Evolutionary conservation across 2,888 invertebrate species (phyloP).

Genomic region (Tricholauxania praeusta): DNA sequence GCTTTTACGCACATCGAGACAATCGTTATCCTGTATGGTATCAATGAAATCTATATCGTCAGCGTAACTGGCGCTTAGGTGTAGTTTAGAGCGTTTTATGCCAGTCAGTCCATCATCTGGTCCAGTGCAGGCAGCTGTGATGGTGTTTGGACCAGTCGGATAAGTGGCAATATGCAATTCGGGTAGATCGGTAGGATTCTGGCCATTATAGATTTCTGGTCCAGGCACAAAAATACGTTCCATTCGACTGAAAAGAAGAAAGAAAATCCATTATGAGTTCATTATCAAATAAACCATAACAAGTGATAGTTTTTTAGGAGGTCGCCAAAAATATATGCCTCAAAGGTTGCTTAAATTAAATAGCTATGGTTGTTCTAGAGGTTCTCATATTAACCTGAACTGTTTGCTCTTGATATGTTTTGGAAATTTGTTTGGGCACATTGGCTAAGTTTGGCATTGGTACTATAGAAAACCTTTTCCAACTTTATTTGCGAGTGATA

Average conservation of each 20-base stretch:
- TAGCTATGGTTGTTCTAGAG: too few species aligned
- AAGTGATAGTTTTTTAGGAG: too few species aligned
- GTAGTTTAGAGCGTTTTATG: conserved; percentile 76
- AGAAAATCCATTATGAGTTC: too few species aligned
- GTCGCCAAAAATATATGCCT: too few species aligned
- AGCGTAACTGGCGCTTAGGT: conserved; percentile 75
- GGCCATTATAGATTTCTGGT: conserved; percentile 74
- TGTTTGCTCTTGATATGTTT: too few species aligned
- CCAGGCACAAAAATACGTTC: conserved; percentile 61
- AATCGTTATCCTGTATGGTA: conserved; percentile 67
- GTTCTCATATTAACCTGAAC: too few species aligned
- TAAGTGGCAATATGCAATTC: conserved; percentile 71
- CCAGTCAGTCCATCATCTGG: conserved; percentile 85
- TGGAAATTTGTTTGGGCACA: too few species aligned
- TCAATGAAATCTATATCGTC: conserved; percentile 81
- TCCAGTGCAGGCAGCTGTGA: conserved; percentile 82
- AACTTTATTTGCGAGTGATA: too few species aligned
- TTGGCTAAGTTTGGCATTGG: too few species aligned
- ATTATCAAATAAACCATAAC: too few species aligned
- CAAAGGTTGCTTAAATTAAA: too few species aligned
- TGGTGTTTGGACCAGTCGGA: conserved; percentile 70
- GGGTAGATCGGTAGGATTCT: conserved; percentile 80
- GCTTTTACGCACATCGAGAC: conserved; percentile 64
- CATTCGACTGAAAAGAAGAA: conserved; percentile 58
- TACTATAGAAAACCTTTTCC: too few species aligned